These are phyloP conservation scores for Caenorhabditis sp. DNA, from an alignment of 2,888 invertebrate species.

Conservation along the genomic window DNA sequence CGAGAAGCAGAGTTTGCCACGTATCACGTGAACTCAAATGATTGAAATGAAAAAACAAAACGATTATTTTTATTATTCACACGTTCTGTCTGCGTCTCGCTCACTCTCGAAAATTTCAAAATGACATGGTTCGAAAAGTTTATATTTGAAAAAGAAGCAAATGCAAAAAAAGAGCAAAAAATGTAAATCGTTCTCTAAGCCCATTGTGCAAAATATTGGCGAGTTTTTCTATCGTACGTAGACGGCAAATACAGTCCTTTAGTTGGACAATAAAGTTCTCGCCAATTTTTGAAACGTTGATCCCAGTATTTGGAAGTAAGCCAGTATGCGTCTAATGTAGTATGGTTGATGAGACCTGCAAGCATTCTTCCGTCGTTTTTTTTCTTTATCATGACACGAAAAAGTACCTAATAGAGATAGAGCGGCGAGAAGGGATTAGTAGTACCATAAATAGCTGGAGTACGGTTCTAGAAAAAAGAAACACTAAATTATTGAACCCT, in stretches of 20 bases:
- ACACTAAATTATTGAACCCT: slow-evolving; percentile 16
- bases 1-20: too few species aligned
- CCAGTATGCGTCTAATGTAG: slow-evolving; percentile 61
- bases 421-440: slow-evolving; percentile 55
- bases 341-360: slow-evolving; percentile 55
- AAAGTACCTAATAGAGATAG: slow-evolving; percentile 35
- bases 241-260: slow-evolving; percentile 46
- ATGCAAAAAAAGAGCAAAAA: neutral
- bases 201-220: slow-evolving; percentile 55
- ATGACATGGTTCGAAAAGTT: neutral
- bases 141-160: neutral
- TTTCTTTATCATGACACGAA: too few species aligned
- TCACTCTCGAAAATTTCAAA: too few species aligned
- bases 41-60: too few species aligned
- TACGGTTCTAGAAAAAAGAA: neutral
- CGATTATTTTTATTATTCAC: too few species aligned
- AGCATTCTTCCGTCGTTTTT: too few species aligned
- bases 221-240: slow-evolving; percentile 54
- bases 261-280: slow-evolving; percentile 49
- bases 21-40: too few species aligned
- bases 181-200: slow-evolving; percentile 13
- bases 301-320: slow-evolving; percentile 62
- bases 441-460: slow-evolving; percentile 52
- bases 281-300: slow-evolving; percentile 57
- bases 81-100: too few species aligned